These are phyloP conservation scores for Nemopilema nomurai DNA, from an alignment of 30 jellyfish, hydroid and myxozoan genomes.

Conservation along the genomic window DNA sequence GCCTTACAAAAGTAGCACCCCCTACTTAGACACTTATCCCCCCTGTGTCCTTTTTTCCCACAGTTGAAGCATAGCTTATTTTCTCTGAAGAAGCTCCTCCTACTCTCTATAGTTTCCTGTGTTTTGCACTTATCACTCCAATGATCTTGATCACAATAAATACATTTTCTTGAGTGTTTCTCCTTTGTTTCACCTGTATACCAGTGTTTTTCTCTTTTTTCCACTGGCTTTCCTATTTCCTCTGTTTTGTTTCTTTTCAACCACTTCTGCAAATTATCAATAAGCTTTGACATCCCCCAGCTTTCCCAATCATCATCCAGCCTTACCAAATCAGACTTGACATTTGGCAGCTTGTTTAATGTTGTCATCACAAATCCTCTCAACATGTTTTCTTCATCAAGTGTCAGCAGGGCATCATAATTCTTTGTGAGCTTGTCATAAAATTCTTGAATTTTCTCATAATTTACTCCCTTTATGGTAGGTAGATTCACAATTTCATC, in stretches of 20 bases:
- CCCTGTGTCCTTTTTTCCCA: slow-evolving; percentile 21
- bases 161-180: slow-evolving; percentile 11
- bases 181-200: slow-evolving; percentile 11
- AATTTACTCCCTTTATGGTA: slow-evolving; percentile 16
- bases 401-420: slow-evolving; percentile 49
- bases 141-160: slow-evolving; percentile 18
- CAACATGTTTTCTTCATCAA: slow-evolving; percentile 22
- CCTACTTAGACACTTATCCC: slow-evolving; percentile 22
- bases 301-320: slow-evolving; percentile 19
- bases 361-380: slow-evolving; percentile 27
- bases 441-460: slow-evolving; percentile 21
- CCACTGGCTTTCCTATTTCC: slow-evolving; percentile 31
- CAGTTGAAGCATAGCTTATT: slow-evolving; percentile 14
- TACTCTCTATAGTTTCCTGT: slow-evolving; percentile 17
- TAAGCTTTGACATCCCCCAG: slow-evolving; percentile 18
- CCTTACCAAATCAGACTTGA: slow-evolving; percentile 46
- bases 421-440: slow-evolving; percentile 20
- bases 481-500: slow-evolving; percentile 28
- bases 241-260: slow-evolving; percentile 20
- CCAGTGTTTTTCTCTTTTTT: slow-evolving; percentile 31
- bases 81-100: slow-evolving; percentile 5
- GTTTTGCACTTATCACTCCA: slow-evolving; percentile 22
- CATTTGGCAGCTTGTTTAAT: slow-evolving; percentile 55
- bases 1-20: slow-evolving; percentile 33
- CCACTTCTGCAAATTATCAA: slow-evolving; percentile 13